Percentiles rank a stretch among this genome's conserved stretches.
Evolutionary conservation across 2,797 vertebrate genomes (phyloP).

Genomic region (Adrianichthys oophorus): DNA sequence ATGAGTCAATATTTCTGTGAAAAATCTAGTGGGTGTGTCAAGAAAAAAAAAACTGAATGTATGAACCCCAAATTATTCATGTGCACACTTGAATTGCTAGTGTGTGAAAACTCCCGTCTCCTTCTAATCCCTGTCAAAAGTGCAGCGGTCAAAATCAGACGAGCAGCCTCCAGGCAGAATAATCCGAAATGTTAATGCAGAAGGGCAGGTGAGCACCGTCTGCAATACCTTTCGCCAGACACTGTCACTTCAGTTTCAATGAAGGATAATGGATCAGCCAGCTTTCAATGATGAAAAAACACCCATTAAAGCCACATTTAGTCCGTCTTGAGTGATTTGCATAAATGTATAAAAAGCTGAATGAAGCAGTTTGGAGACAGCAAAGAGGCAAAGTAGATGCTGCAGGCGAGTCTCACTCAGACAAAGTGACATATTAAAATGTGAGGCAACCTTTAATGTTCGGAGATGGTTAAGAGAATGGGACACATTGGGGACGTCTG

Average conservation of each 20-base stretch:
- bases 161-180: conserved; percentile 20
- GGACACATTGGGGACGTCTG: conserved; percentile 51
- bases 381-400: conserved; percentile 24
- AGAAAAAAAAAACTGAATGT: conserved; percentile 11
- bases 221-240: conserved; percentile 29
- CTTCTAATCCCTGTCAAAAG: conserved; percentile 12
- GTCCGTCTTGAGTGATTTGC: conserved; percentile 38
- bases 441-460: conserved; percentile 55
- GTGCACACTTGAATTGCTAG: conserved; percentile 12
- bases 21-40: conserved; percentile 4
- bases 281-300: conserved; percentile 43
- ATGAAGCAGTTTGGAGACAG: conserved; percentile 22
- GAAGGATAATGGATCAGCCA: conserved; percentile 42
- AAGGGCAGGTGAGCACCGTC: conserved; percentile 29
- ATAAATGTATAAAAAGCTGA: conserved; percentile 50
- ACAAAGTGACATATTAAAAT: conserved; percentile 36
- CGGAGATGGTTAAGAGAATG: conserved; percentile 53
- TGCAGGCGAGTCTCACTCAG: conserved; percentile 31
- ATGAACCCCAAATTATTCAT: conserved; percentile 15
- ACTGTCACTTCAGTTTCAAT: conserved; percentile 31
- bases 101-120: conserved; percentile 14
- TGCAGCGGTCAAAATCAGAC: conserved; percentile 11
- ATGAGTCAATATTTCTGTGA: conserved; percentile 7
- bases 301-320: conserved; percentile 47
- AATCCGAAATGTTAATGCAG: conserved; percentile 30